Base-by-base conservation (phyloP, 2,888 invertebrate species). In the Chromoteleia sp. region DNA sequence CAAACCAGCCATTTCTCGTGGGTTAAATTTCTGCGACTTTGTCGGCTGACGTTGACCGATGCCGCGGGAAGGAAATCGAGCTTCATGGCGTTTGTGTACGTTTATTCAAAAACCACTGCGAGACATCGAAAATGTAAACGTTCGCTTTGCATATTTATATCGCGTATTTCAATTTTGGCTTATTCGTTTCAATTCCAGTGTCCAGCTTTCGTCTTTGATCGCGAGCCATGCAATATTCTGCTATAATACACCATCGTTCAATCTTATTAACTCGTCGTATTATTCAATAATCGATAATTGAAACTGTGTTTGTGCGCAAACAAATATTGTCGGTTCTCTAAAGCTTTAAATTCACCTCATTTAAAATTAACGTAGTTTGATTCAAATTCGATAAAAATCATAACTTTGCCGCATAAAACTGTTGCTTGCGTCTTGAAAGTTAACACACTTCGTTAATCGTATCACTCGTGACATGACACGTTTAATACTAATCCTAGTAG, bases 1-100 rank as follows among this genome's bases (percentile, higher is more conserved):
- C 56, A 61, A 76, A 67, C 61, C 63, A 68, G 33, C 80, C 88
- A 87, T 88, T 88, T 87, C 87, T 88, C 87, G 83, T 86, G 87
- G 89, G 85, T 89, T 89, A 88, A 89, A 89, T 89, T 89, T 88
- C 88, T 88, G 87, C 87, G 89, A 89, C 86, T 88, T 83, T 83
- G 84, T 83, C 84, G 85, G 74, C 79, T 86, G 89, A 89, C 89
- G 84, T 89, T 89, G 89, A 89, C 89, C 88, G 86, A 89, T 89
- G 89, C 86, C 85, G 83, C 83, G 84, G 85, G 86, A 84, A 88
- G 86, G 88, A 87, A 89, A 86, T 89, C 88, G 86, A 87, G 89
- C 85, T 84, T 82, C 83, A 78, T 70, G 65, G 48, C 41, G 50
- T 76, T 75, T 52, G 73, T 45, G 19, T 30, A 8, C 65, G 67